Percentiles rank a stretch among this genome's conserved stretches.
phyloP scores from a whole-genome alignment of 2,888 invertebrate genomes.

The Vandiemenella viatica region DNA sequence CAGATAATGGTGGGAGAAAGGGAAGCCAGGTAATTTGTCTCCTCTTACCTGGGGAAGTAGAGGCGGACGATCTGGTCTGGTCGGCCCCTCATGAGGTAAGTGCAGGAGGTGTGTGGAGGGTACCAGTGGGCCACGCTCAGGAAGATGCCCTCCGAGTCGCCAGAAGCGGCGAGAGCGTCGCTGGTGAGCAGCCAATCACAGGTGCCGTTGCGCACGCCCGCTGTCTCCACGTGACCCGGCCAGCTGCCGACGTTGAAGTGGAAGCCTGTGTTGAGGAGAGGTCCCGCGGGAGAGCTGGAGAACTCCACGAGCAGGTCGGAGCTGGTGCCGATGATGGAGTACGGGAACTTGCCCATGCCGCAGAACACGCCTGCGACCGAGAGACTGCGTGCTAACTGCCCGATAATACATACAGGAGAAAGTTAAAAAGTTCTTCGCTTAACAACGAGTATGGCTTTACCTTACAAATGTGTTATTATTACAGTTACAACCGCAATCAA shows the following conservation, averaged over 20 bases:
- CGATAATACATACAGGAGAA: no score
- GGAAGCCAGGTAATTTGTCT: neutral
- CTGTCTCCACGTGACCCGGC: conserved; percentile 84
- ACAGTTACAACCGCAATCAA: no score
- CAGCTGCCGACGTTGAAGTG: conserved; percentile 90
- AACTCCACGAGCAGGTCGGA: conserved; percentile 79
- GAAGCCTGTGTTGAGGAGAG: conserved; percentile 79
- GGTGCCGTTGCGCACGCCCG: conserved; percentile 69
- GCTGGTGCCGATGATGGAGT: conserved; percentile 85
- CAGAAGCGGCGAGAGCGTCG: conserved; percentile 58
- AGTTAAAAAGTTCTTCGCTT: no score
- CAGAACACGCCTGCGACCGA: conserved; percentile 10
- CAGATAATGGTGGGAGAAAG: no score
- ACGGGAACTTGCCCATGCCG: conserved; percentile 80
- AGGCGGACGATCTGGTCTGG: conserved; percentile 75
- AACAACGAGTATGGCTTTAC: no score
- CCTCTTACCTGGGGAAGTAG: conserved; percentile 69
- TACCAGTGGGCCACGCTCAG: conserved; percentile 89
- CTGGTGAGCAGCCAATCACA: conserved; percentile 81
- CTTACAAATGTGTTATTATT: no score
- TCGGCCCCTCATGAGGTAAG: conserved; percentile 74
- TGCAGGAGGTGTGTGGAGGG: conserved; percentile 82
- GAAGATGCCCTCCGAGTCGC: conserved; percentile 77
- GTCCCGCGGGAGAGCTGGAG: conserved; percentile 77
- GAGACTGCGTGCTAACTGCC: no score